Percentiles rank a stretch among this genome's conserved stretches.
Evolutionary conservation across 2,888 invertebrate genomes (phyloP).

Genomic region (Zaprionus bogoriensis): DNA sequence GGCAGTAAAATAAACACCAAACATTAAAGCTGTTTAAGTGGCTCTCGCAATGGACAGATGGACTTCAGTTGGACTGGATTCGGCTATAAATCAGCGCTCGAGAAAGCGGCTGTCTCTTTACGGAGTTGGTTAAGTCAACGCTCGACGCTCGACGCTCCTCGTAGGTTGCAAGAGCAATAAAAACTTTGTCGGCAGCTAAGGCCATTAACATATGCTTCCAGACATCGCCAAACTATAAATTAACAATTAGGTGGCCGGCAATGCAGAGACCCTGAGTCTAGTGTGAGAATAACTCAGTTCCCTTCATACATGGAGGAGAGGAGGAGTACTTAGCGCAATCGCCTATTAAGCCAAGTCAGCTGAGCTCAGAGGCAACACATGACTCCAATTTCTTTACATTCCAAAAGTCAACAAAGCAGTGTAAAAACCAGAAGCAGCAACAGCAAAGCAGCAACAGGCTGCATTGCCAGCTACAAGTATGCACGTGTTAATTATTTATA

Average conservation of each 20-base stretch:
- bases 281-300: conserved; percentile 13
- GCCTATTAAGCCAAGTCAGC: conserved; percentile 26
- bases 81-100: background rate
- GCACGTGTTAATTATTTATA: conserved; percentile 72
- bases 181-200: conserved; percentile 3
- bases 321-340: conserved; percentile 17
- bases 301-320: conserved; percentile 9
- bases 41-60: background rate
- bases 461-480: conserved; percentile 32
- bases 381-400: conserved; percentile 32
- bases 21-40: conserved; percentile 1
- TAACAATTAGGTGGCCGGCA: conserved; percentile 47
- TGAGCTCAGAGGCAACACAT: conserved; percentile 7
- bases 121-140: background rate
- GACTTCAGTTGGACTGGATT: background rate
- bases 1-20: background rate
- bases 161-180: background rate
- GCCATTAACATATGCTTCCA: conserved; percentile 54
- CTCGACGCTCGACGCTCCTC: background rate
- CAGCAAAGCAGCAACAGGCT: conserved; percentile 16
- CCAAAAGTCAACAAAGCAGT: conserved; percentile 40
- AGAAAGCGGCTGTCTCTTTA: background rate
- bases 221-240: conserved; percentile 37
- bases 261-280: background rate
- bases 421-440: conserved; percentile 28